Evolutionary conservation across 1,140 invertebrate species (phyloP).

Genomic region (Bombus soroeensis): DNA sequence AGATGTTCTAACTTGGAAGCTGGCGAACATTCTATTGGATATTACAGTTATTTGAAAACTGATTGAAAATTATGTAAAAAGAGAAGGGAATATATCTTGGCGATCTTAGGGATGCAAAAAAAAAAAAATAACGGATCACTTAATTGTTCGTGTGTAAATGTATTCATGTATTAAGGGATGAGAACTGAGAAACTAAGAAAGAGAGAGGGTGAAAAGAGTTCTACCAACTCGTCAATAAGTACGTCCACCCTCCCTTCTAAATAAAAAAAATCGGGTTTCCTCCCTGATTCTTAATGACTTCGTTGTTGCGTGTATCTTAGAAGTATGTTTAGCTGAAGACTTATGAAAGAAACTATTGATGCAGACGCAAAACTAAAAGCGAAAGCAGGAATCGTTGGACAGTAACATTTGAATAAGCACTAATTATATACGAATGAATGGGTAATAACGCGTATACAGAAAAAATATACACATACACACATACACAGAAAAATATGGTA

Average conservation of each 20-base stretch:
- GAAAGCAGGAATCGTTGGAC: neutral
- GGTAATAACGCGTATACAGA: conserved; percentile 1
- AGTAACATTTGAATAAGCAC: conserved; percentile 15
- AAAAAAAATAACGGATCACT: neutral
- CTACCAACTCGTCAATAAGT: conserved; percentile 57
- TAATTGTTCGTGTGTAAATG: conserved; percentile 39
- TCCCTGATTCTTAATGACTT: conserved; percentile 63
- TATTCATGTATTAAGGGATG: conserved; percentile 16
- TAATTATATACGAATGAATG: conserved; percentile 12
- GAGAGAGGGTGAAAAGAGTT: conserved; percentile 42
- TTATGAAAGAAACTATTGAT: conserved; percentile 41
- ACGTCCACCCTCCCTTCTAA: conserved; percentile 30
- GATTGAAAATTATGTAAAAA: neutral
- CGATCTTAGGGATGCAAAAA: conserved; percentile 24
- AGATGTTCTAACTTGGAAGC: neutral
- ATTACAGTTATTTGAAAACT: neutral
- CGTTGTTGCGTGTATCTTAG: conserved; percentile 73
- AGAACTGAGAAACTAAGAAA: conserved; percentile 40
- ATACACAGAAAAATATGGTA: neutral
- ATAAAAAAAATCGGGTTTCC: conserved; percentile 48
- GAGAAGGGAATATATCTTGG: conserved; percentile 11
- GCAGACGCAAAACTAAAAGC: neutral
- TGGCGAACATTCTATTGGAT: conserved; percentile 19
- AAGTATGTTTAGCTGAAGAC: conserved; percentile 67
- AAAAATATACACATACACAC: neutral